phyloP scores from a whole-genome alignment of 30 jellyfish, hydroid and myxozoan genomes.

The Sanderia malayensis region DNA sequence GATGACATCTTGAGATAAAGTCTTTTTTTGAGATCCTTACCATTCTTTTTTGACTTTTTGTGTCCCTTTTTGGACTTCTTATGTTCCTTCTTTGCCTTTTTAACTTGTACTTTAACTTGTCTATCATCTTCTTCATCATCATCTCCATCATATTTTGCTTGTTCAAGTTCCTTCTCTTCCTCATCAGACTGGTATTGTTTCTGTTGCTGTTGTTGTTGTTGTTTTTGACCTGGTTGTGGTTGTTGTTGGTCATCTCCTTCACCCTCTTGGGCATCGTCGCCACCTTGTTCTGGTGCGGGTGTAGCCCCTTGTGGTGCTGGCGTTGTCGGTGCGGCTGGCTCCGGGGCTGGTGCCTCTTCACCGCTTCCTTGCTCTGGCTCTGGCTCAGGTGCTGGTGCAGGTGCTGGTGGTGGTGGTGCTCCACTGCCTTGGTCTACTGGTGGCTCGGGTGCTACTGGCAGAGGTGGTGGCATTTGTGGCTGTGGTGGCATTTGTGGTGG shows the following conservation, averaged over 20 bases:
- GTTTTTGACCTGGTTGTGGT: conserved; percentile 23
- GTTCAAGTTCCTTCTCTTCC: conserved; percentile 25
- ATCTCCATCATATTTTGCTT: conserved; percentile 46
- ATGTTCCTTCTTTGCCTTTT: conserved; percentile 11
- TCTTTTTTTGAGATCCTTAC: not conserved
- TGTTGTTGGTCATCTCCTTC: conserved; percentile 18
- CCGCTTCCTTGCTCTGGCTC: conserved; percentile 34
- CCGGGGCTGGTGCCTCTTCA: conserved; percentile 22
- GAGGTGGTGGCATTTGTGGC: conserved; percentile 24
- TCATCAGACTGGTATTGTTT: conserved; percentile 55
- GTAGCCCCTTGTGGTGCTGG: conserved; percentile 33
- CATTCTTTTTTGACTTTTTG: conserved; percentile 25
- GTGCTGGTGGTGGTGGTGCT: conserved; percentile 39
- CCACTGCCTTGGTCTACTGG: conserved; percentile 29
- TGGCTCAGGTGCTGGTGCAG: conserved; percentile 21
- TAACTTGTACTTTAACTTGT: not conserved
- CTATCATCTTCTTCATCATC: conserved; percentile 44
- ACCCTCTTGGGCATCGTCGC: conserved; percentile 19
- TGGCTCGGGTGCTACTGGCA: conserved; percentile 36
- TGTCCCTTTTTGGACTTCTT: conserved; percentile 40
- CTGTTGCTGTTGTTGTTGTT: conserved; percentile 33
- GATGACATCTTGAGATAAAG: no score
- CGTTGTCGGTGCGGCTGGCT: conserved; percentile 19
- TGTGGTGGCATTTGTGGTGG: not conserved
- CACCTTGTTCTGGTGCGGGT: conserved; percentile 25